Evolutionary conservation across 2,797 vertebrate species (phyloP), one percentile per base, ranked within the genome.

Genomic region (Galagoides demidoff): DNA sequence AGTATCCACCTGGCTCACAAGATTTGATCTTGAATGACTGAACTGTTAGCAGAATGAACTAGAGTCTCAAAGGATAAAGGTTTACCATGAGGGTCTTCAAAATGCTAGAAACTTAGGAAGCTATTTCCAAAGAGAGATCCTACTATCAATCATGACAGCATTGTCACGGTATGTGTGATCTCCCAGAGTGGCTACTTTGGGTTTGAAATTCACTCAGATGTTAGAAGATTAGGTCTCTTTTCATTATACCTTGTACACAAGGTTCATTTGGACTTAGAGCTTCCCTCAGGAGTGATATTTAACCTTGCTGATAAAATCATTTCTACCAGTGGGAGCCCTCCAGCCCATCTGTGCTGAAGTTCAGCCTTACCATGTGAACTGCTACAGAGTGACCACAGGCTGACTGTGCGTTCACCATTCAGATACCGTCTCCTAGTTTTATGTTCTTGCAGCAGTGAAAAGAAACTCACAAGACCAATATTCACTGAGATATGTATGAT

Each of bases 41-140:
- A 73, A 25, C 68, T 43, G 23, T 94, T 66, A 83, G 45, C 37
- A 84, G 55, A 84, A 63, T 84, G 34, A 91, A 91, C 5, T 23
- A 57, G 25, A 93, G 23, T 31, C 55, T 89, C 31, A 20, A 68
- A 90, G 76, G 43, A 84, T 68, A 89, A 90, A 96, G 79, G 8
- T 27, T 86, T 59, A 79, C 63, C 23, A 57, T 37, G 19, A 43
- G 14, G 39, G 31, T 77, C 45, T 57, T 93, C 37, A 84, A 25
- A 86, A 74, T 85, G n/a, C 70, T 31, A 9, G 43, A 73, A 39
- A 52, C 83, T 88, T 78, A 52, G 74, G 43, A 77, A 85, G 73
- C 79, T 22, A 4, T 68, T 71, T 74, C 12, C 43, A 57, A 34
- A 74, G 68, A 71, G 71, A 19, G 20, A 29, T 78, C 22, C 37